phyloP scores from a whole-genome alignment of 2,113 vertebrate species.

The Epinephelus lanceolatus region DNA sequence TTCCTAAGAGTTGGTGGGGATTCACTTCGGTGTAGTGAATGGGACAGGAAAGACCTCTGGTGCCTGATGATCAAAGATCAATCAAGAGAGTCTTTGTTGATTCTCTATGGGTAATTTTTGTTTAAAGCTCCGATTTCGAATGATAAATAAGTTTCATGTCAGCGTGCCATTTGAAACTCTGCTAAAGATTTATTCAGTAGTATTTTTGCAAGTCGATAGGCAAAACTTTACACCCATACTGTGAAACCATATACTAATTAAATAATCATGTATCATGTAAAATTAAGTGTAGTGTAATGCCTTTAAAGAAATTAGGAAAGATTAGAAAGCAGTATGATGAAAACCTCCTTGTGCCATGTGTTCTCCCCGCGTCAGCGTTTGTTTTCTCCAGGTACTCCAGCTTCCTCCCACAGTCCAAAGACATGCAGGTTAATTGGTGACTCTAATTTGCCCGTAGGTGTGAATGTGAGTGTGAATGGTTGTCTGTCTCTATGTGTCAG shows the following conservation, averaged over 20 bases:
- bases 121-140: constrained; percentile 33
- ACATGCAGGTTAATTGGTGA: too few species aligned
- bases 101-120: constrained; percentile 4
- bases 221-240: not conserved
- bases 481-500: too few species aligned
- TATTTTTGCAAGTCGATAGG: not conserved
- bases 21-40: constrained; percentile 14
- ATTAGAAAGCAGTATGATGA: too few species aligned
- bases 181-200: not conserved
- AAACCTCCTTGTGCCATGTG: too few species aligned
- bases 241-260: not conserved
- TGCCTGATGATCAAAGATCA: constrained; percentile 29
- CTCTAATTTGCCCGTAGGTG: too few species aligned
- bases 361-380: too few species aligned
- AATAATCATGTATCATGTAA: too few species aligned
- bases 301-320: too few species aligned
- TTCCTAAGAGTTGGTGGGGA: not conserved
- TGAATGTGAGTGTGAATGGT: too few species aligned
- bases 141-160: constrained; percentile 7
- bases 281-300: too few species aligned
- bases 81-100: constrained; percentile 5
- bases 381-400: too few species aligned
- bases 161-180: not conserved
- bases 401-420: too few species aligned
- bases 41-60: constrained; percentile 24